phyloP scores from a whole-genome alignment of 2,888 invertebrate species.

The Andricus curvator region DNA sequence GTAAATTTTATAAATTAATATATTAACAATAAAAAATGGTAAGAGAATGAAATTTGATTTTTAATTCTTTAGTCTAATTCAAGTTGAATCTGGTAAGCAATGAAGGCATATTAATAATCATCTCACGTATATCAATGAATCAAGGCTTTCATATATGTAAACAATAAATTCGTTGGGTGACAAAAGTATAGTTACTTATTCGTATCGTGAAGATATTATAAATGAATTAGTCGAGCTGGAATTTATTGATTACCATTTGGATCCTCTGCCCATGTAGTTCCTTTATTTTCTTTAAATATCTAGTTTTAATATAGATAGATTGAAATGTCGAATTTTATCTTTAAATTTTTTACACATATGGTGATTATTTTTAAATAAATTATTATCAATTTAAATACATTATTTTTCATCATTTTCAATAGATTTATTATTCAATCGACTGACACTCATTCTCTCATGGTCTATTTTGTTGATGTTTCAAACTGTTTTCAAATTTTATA shows the following conservation, averaged over 20 bases:
- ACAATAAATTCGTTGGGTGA: slow-evolving; percentile 12
- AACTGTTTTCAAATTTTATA: neutral
- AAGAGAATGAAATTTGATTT: neutral
- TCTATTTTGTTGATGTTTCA: neutral
- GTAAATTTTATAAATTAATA: no score
- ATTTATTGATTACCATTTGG: slow-evolving; percentile 5
- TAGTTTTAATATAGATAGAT: neutral
- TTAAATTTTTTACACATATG: neutral
- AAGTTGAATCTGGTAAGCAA: neutral
- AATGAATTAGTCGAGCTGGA: slow-evolving; percentile 17
- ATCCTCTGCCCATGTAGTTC: neutral
- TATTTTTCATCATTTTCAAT: neutral
- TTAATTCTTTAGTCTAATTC: neutral
- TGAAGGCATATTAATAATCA: neutral
- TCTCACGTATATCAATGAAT: slow-evolving; percentile 9
- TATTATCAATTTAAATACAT: neutral
- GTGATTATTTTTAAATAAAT: neutral
- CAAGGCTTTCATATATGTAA: slow-evolving; percentile 1
- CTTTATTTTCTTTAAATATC: neutral
- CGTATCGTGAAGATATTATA: neutral
- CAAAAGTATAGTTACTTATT: neutral
- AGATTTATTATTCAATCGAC: neutral
- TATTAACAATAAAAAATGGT: no score
- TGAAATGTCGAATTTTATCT: neutral
- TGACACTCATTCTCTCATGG: neutral